Base-by-base conservation (phyloP, 2,797 vertebrate species). In the Picus viridis region DNA sequence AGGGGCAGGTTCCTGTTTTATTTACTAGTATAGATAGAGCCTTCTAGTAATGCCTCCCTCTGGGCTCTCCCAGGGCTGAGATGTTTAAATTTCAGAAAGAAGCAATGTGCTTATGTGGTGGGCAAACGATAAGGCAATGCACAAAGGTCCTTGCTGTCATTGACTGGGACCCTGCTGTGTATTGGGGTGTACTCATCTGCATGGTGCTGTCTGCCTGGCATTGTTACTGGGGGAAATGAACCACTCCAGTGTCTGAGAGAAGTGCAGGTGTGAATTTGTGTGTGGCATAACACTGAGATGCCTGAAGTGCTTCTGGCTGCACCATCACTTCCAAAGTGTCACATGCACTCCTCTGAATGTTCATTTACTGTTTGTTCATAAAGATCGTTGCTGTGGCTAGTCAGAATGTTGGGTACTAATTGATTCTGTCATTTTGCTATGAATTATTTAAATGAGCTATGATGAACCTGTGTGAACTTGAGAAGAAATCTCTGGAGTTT, bases 151-250 rank as follows among this genome's bases (percentile, higher is more conserved):
- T 49, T 34, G 39, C 4, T 77, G 24, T 53, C 18, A 13, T 39
- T 80, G 77, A 30, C 4, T 71, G 70, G 20, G 74, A 20, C 0
- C 0, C 10, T 92, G 64, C 51, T 0, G 0, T 83, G 57, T 19
- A 8, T 63, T 19, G n/a, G 20, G 29, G 29, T 76, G 24, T 57
- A 26, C 26, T 29, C 34, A 54, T 64, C 11, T 0, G 18, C 2
- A 0, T n/a, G 7, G 1, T 41, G 23, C 16, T 86, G 36, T 74
- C 27, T 71, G 30, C 11, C 3, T 16, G 26, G 32, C 23, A 23
- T 26, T 45, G 15, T 58, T 58, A 11, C 19, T 74, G 54, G 41
- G 57, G 68, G 34, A 83, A 63, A 70, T 53, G 17, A 34, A 7
- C n/a, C 54, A 20, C 16, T 83, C 29, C 61, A 45, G 32, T 81